These are phyloP conservation scores for Geotrypetes seraphini DNA, from an alignment of 2,797 vertebrate genomes.

Conservation along the genomic window DNA sequence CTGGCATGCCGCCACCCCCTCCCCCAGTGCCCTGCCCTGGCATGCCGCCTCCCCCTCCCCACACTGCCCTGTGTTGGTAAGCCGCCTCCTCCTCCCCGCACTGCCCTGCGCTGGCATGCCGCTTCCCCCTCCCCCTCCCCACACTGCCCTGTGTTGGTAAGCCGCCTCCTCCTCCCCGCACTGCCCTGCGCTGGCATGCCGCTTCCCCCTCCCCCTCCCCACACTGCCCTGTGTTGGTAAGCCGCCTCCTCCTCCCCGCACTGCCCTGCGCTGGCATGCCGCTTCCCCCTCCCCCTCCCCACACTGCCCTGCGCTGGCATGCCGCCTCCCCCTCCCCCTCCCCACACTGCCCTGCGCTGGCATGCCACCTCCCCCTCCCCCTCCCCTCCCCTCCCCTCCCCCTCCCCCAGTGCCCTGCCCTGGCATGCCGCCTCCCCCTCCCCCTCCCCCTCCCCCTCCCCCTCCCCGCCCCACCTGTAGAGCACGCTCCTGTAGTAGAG, in stretches of 20 bases:
- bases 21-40: too few species aligned
- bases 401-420: not conserved
- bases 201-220: not conserved
- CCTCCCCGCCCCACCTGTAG: conserved; percentile 66
- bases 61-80: too few species aligned
- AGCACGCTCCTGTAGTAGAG: conserved; percentile 60
- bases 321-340: too few species aligned
- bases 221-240: not conserved
- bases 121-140: not conserved
- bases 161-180: not conserved
- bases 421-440: not conserved
- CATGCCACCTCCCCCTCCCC: too few species aligned
- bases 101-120: not conserved
- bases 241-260: not conserved
- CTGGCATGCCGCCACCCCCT: too few species aligned
- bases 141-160: not conserved
- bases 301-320: too few species aligned
- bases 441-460: not conserved
- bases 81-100: not conserved
- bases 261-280: not conserved
- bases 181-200: too few species aligned
- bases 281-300: too few species aligned
- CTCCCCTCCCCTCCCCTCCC: too few species aligned
- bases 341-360: too few species aligned
- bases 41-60: too few species aligned